Conservation (phyloP, 2,113 vertebrate genomes). For the Athene cunicularia region DNA sequence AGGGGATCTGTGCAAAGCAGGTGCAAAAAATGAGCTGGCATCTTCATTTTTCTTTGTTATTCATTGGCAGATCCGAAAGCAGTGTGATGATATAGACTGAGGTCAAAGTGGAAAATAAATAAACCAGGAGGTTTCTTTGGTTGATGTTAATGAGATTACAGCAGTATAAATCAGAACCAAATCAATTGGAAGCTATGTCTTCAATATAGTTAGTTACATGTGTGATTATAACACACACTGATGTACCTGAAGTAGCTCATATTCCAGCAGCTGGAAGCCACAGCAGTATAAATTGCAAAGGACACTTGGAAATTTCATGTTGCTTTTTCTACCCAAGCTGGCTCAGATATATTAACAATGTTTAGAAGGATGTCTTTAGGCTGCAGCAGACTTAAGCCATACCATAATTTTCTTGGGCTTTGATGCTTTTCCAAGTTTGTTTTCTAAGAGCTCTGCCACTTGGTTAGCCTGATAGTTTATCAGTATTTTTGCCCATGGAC, state of each 20-base stretch:
- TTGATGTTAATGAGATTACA: neutral
- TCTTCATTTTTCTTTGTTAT: neutral
- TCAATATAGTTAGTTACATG: neutral
- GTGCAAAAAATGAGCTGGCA: neutral
- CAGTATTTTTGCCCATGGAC: neutral
- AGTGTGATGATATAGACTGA: neutral
- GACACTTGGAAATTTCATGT: neutral
- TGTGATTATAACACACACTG: neutral
- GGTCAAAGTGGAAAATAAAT: neutral
- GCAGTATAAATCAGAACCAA: neutral
- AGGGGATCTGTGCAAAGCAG: fast-evolving
- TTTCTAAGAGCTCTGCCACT: neutral
- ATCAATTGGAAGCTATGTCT: neutral
- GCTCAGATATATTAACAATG: neutral
- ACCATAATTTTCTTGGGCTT: neutral
- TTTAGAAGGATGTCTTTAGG: neutral
- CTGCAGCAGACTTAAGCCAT: neutral
- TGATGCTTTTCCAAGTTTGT: neutral
- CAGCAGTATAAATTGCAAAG: neutral
- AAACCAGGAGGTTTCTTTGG: neutral
- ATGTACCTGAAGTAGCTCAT: neutral
- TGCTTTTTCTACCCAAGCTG: neutral
- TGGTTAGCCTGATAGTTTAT: neutral
- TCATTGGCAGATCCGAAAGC: neutral
- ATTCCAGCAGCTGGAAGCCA: neutral